Evolutionary conservation across 2,113 vertebrate genomes (phyloP).

Genomic region (Cyphomyrus plagiostoma): DNA sequence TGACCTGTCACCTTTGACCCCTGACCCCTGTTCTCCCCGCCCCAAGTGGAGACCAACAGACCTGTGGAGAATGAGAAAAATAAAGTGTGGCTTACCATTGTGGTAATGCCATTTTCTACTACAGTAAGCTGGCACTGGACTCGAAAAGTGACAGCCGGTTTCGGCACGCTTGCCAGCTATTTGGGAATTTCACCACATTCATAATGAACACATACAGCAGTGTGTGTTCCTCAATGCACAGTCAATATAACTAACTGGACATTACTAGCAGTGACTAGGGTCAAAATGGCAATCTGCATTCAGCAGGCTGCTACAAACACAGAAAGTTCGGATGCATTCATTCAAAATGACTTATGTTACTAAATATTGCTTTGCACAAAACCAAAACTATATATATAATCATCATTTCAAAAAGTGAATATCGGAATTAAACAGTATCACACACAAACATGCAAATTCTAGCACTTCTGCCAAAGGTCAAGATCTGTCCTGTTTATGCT

Average conservation of each 20-base stretch:
- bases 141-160: neutral
- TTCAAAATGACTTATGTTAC: neutral
- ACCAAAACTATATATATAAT: neutral
- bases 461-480: neutral
- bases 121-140: neutral
- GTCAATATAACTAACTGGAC: neutral
- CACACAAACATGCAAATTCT: neutral
- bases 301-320: neutral
- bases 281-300: neutral
- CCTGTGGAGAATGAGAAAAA: constrained; percentile 16
- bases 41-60: neutral
- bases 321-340: neutral
- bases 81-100: neutral
- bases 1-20: constrained; percentile 36
- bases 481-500: neutral
- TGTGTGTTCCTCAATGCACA: neutral
- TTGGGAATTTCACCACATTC: neutral
- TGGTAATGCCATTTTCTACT: neutral
- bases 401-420: neutral
- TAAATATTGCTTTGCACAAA: neutral
- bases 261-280: neutral
- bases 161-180: neutral
- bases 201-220: neutral
- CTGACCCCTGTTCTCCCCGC: constrained; percentile 24
- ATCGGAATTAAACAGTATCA: neutral